These are phyloP conservation scores for Andrena hattorfiana DNA, from an alignment of 2,888 invertebrate genomes.

Conservation along the genomic window DNA sequence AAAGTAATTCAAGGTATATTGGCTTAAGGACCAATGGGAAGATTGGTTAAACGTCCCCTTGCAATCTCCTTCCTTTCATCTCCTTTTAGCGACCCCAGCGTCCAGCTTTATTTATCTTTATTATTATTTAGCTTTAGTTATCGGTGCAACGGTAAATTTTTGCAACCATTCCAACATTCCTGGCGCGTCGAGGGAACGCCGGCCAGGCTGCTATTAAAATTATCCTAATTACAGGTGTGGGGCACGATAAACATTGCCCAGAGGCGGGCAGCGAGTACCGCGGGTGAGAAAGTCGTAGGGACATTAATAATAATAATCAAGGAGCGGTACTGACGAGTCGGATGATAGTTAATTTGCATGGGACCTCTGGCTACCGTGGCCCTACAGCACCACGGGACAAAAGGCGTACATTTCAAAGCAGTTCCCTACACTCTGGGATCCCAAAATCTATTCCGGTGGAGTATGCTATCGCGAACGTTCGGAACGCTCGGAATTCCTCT, in stretches of 20 bases:
- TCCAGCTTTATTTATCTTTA: too few species aligned
- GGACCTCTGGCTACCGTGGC: conserved; percentile 57
- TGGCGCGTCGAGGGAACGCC: neutral
- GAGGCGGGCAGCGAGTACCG: conserved; percentile 10
- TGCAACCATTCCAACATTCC: neutral
- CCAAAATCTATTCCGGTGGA: neutral
- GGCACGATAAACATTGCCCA: conserved; percentile 16
- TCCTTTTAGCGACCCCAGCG: neutral
- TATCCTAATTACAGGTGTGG: conserved; percentile 36
- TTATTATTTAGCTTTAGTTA: too few species aligned
- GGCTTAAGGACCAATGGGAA: too few species aligned
- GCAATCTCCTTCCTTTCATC: neutral
- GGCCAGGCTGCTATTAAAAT: conserved; percentile 17
- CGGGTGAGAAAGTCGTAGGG: conserved; percentile 37
- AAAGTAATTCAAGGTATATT: too few species aligned
- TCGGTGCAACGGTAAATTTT: neutral
- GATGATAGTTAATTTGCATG: conserved; percentile 60
- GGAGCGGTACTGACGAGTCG: conserved; percentile 59
- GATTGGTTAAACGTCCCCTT: too few species aligned
- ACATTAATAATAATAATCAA: conserved; percentile 65
- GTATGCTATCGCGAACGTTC: neutral
- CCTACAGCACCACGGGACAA: conserved; percentile 27
- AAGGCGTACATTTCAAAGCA: conserved; percentile 4
- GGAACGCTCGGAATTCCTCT: neutral
- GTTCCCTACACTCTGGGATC: neutral